Conservation (phyloP, 2,888 invertebrate species). For the Tachina grossa region DNA sequence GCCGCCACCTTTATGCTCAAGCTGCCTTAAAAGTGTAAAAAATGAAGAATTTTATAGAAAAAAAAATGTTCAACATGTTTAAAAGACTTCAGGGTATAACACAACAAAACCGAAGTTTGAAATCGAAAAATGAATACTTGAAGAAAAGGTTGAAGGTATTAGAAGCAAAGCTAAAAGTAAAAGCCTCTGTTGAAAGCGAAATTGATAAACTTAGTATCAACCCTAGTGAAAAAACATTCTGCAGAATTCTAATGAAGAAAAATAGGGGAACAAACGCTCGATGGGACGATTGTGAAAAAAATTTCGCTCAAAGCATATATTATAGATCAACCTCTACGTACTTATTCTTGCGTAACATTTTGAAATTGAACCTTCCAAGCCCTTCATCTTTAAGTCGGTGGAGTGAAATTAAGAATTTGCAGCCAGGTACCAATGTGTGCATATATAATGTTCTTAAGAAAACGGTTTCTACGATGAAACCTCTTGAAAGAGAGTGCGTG, state of each 20-base stretch:
- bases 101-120: conserved; percentile 3
- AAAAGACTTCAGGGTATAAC: conserved; percentile 9
- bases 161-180: conserved; percentile 16
- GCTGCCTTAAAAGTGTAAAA: conserved; percentile 17
- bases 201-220: conserved; percentile 16
- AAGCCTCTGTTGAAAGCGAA: conserved; percentile 4
- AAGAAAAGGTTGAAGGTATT: conserved; percentile 13
- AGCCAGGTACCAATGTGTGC: background rate
- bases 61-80: background rate
- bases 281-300: conserved; percentile 23
- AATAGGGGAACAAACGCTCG: conserved; percentile 9
- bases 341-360: conserved; percentile 13
- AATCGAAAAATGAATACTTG: conserved; percentile 14
- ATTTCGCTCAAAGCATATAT: conserved; percentile 21
- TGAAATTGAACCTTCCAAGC: conserved; percentile 14
- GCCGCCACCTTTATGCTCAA: conserved; percentile 16
- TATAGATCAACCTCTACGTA: conserved; percentile 21
- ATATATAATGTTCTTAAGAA: background rate
- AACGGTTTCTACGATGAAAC: background rate
- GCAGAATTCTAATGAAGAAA: conserved; percentile 6
- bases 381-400: conserved; percentile 8
- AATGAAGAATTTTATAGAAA: conserved; percentile 21
- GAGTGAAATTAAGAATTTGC: background rate
- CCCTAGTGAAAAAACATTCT: conserved; percentile 22
- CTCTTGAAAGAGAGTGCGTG: conserved; percentile 5